Evolutionary conservation across 2,797 vertebrate genomes (phyloP).

Genomic region (Parauchenoglanis ngamensis): DNA sequence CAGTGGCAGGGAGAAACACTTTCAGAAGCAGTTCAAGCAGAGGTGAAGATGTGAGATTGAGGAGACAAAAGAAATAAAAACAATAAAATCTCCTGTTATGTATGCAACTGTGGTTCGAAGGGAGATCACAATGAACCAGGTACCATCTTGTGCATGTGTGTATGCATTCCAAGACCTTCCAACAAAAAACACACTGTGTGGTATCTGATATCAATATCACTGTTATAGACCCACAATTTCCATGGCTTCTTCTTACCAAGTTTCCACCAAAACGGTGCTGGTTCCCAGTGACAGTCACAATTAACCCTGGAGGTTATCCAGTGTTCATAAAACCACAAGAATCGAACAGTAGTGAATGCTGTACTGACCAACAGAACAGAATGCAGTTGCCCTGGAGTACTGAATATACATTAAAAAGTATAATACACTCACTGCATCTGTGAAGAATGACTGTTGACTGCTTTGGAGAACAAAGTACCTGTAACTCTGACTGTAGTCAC

Average conservation of each 20-base stretch:
- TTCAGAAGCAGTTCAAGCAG: slow-evolving; percentile 40
- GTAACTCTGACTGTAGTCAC: not conserved
- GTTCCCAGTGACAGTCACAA: not conserved
- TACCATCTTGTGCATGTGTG: not conserved
- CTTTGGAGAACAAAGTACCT: not conserved
- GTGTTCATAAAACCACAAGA: not conserved
- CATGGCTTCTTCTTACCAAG: not conserved
- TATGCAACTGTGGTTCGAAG: not conserved
- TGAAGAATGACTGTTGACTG: not conserved
- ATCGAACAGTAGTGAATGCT: not conserved
- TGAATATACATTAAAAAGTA: not conserved
- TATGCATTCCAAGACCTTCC: not conserved
- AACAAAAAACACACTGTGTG: not conserved
- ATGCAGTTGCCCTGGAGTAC: not conserved
- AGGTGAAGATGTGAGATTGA: slow-evolving; percentile 36
- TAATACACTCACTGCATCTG: not conserved
- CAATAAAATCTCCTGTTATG: not conserved
- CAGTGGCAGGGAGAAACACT: not conserved
- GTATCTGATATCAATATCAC: not conserved
- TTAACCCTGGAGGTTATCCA: not conserved
- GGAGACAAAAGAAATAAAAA: slow-evolving; percentile 51
- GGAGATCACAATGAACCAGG: not conserved
- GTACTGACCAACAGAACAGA: not conserved
- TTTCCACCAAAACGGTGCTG: not conserved
- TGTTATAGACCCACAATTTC: not conserved